Percentiles rank a stretch among this genome's conserved stretches.
These are phyloP conservation scores for Darevskia mixta DNA, from an alignment of 2,797 vertebrate species.

Conservation along the genomic window DNA sequence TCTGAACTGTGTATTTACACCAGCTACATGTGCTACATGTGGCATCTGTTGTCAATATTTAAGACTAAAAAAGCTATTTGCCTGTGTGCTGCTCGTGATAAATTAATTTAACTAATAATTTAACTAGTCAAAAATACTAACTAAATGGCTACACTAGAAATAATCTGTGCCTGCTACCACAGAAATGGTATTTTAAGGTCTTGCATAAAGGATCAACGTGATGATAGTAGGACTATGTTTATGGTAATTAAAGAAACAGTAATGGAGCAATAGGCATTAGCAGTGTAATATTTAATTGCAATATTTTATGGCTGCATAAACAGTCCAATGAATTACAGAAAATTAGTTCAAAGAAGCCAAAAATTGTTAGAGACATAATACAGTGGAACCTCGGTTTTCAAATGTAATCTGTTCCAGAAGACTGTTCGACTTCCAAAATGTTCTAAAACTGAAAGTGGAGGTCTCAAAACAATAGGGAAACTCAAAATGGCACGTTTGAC, in stretches of 20 bases:
- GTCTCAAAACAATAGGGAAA: too few species aligned
- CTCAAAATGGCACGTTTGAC: too few species aligned
- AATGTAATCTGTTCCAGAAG: too few species aligned
- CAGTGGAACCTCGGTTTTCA: too few species aligned
- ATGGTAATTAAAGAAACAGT: not conserved
- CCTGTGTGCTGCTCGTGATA: not conserved
- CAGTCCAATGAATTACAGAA: not conserved
- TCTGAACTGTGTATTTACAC: not conserved
- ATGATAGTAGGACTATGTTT: not conserved
- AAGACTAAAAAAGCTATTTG: not conserved
- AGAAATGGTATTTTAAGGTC: not conserved
- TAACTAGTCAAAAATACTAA: not conserved
- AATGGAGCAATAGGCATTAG: not conserved
- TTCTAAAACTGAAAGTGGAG: too few species aligned
- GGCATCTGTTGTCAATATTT: not conserved
- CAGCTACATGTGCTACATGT: not conserved
- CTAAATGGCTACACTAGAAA: not conserved
- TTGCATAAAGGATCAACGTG: not conserved
- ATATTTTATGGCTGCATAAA: not conserved
- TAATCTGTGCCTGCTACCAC: not conserved
- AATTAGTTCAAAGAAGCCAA: not conserved
- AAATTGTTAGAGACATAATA: too few species aligned
- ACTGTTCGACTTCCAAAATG: too few species aligned
- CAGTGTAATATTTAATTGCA: constrained; percentile 1
- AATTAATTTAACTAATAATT: not conserved